phyloP scores from a whole-genome alignment of 2,113 vertebrate species.

The Trogon surrucura region DNA sequence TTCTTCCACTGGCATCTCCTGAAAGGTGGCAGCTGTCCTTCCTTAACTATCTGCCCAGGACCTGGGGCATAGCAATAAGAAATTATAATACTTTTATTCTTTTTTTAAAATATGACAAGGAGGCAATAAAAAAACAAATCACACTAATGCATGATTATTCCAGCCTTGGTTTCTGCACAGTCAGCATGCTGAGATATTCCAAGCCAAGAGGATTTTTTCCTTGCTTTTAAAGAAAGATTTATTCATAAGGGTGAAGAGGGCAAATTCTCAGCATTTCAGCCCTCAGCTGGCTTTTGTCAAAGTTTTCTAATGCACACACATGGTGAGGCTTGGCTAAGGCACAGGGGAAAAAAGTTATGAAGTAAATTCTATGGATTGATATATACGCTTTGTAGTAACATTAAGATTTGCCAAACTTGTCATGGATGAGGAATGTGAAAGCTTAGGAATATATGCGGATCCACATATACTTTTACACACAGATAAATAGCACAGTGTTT shows the following conservation, averaged over 20 bases:
- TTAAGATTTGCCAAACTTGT: not conserved
- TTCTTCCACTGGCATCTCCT: not conserved
- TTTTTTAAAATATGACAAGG: constrained; percentile 39
- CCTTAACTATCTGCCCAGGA: constrained; percentile 26
- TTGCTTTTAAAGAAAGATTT: constrained; percentile 55
- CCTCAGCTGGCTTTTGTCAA: constrained; percentile 64
- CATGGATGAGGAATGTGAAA: constrained; percentile 45
- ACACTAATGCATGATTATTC: constrained; percentile 18
- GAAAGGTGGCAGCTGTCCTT: constrained; percentile 7
- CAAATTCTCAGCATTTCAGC: constrained; percentile 65
- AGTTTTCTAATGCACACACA: constrained; percentile 17
- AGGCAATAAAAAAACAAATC: constrained; percentile 64
- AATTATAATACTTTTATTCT: constrained; percentile 7
- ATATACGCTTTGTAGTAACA: not conserved
- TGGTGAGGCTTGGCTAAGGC: constrained; percentile 39
- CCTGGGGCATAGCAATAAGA: not conserved
- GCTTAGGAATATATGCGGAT: not conserved
- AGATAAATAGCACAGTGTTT: not conserved
- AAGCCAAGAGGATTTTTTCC: constrained; percentile 41
- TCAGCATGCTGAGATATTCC: constrained; percentile 57
- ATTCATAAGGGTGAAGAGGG: constrained; percentile 55
- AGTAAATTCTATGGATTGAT: constrained; percentile 39
- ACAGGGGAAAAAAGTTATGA: not conserved
- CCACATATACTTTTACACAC: not conserved
- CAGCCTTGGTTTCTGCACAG: constrained; percentile 48